Evolutionary conservation across 2,797 vertebrate species (phyloP), one percentile per base, ranked within the genome.

Genomic region (Anas capensis): DNA sequence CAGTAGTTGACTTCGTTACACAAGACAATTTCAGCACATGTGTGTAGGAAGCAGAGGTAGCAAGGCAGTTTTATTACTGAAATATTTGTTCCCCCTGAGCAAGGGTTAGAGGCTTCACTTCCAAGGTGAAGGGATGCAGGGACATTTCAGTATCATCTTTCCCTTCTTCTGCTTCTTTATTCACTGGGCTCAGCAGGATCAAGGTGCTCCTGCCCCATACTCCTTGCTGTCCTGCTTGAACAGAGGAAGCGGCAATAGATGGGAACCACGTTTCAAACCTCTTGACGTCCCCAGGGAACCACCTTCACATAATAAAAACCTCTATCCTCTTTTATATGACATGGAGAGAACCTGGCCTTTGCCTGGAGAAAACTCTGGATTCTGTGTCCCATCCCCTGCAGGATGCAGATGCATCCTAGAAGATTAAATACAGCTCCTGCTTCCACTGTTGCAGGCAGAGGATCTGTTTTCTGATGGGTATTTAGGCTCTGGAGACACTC

Each of bases 191-290:
- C 34, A 5, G 3, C 40, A 68, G 76, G 53, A 8, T 26, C 2
- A 14, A 62, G 16, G 12, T 62, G 68, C 12, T 82, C 31, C 23
- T 10, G 2, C 20, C 8, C 62, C 1, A 0, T 1, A 1, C 20
- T 36, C 26, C 64, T 79, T 1, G 0, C 29, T 54, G 75, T 56
- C 46, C 56, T n/a, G 26, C 29, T 81, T 61, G 48, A 13, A 8
- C 0, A 0, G 48, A 36, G 69, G 64, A 77, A 34, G 56, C 15
- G 70, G n/a, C 33, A 72, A 64, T 14, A 16, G 24, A 33, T 53
- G 66, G 48, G 20, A 11, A 10, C 8, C 69, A 11, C 6, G 6
- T 51, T 70, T 71, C 53, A 84, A 62, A 79, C 26, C 14, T 58
- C 48, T 24, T 18, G 24, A 29, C 38, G 48, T 9, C 23, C 66